These are phyloP conservation scores for Prietella phreatophila DNA, from an alignment of 2,113 vertebrate species.

Conservation along the genomic window DNA sequence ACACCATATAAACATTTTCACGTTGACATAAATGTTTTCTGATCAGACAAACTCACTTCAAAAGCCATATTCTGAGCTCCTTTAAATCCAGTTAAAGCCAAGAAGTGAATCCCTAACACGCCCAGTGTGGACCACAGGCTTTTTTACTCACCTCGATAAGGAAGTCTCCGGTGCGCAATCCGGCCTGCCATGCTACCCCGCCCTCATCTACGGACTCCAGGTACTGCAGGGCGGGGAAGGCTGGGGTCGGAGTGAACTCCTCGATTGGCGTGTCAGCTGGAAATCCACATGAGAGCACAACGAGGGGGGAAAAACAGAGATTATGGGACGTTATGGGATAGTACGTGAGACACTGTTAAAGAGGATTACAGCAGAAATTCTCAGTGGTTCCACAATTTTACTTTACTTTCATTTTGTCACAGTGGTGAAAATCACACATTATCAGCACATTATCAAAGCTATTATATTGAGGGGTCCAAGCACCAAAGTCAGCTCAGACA, in stretches of 20 bases:
- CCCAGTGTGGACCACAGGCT: not conserved
- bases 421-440: not conserved
- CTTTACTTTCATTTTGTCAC: not conserved
- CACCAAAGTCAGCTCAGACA: not conserved
- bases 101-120: not conserved
- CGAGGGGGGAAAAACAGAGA: not conserved
- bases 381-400: not conserved
- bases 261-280: conserved; percentile 55
- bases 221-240: conserved; percentile 56
- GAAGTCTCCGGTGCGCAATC: conserved; percentile 56
- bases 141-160: conserved; percentile 50
- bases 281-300: conserved; percentile 2
- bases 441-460: not conserved
- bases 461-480: not conserved
- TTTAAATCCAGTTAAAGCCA: conserved; percentile 18
- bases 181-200: conserved; percentile 57
- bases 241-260: conserved; percentile 56
- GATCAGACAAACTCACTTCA: conserved; percentile 24
- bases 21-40: conserved; percentile 34
- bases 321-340: not conserved
- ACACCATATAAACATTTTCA: conserved; percentile 46
- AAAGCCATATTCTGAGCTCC: conserved; percentile 6
- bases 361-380: not conserved
- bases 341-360: not conserved
- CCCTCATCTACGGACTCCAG: conserved; percentile 57